These are phyloP conservation scores for Nebria ingens DNA, from an alignment of 1,140 invertebrate genomes.

Conservation along the genomic window DNA sequence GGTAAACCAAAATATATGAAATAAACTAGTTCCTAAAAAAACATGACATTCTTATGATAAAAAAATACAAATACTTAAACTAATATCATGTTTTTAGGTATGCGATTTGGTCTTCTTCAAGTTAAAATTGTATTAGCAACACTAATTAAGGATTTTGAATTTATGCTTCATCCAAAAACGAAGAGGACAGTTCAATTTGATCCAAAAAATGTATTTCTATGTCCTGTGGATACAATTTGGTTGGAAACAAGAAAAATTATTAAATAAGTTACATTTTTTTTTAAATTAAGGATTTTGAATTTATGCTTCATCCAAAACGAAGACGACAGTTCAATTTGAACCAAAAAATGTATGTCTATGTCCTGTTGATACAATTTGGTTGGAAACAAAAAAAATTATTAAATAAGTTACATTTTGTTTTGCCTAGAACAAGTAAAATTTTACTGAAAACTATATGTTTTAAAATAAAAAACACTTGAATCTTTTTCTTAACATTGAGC, in stretches of 20 bases:
- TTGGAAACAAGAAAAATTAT: neutral
- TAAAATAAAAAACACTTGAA: too few relatives aligned
- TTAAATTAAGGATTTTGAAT: neutral
- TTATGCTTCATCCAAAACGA: neutral
- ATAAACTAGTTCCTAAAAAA: too few relatives aligned
- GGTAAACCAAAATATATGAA: too few relatives aligned
- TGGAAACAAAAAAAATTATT: neutral
- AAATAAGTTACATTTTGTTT: too few relatives aligned
- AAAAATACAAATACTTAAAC: too few relatives aligned
- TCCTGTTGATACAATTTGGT: neutral
- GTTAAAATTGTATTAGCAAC: neutral
- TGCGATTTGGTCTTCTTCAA: neutral
- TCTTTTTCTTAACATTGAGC: too few relatives aligned
- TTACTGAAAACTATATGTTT: too few relatives aligned
- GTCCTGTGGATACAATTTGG: neutral
- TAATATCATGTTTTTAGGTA: conserved; percentile 4
- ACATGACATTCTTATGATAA: too few relatives aligned
- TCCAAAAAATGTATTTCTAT: conserved; percentile 4
- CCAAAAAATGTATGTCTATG: neutral
- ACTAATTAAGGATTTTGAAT: neutral
- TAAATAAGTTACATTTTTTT: too few relatives aligned
- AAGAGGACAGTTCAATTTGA: neutral
- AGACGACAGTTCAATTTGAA: neutral
- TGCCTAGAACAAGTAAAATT: too few relatives aligned
- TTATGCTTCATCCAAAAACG: neutral